Evolutionary conservation across 2,797 vertebrate genomes (phyloP).

Genomic region (Malacoctenus gilli): DNA sequence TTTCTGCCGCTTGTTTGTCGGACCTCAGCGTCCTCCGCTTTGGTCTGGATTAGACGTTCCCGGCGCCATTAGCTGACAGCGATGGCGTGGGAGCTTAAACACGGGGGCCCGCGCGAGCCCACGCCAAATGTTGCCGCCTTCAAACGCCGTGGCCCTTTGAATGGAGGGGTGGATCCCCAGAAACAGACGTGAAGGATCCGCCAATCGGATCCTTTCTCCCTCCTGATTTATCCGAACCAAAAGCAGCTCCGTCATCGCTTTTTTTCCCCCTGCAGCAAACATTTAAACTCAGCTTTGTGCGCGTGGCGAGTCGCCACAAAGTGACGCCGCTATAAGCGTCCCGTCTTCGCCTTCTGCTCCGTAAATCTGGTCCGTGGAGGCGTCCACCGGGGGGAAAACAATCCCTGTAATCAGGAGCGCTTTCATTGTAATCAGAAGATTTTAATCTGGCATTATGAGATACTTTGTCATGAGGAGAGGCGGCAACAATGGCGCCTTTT

Average conservation of each 20-base stretch:
- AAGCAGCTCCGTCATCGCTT: neutral
- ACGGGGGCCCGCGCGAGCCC: constrained; percentile 1
- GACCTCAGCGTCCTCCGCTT: neutral
- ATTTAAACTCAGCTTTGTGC: constrained; percentile 6
- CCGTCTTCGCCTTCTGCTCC: neutral
- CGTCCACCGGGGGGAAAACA: neutral
- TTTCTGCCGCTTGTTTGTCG: constrained; percentile 1
- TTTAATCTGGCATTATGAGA: neutral
- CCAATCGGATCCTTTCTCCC: constrained; percentile 15
- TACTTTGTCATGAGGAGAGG: constrained; percentile 1
- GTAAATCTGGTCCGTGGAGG: neutral
- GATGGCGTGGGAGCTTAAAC: neutral
- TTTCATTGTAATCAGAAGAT: neutral
- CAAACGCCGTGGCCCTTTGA: constrained; percentile 1
- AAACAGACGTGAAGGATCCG: constrained; percentile 31
- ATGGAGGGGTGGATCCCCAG: constrained; percentile 1
- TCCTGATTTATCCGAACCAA: constrained; percentile 15
- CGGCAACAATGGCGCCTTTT: neutral
- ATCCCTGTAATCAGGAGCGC: neutral
- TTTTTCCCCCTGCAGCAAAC: constrained; percentile 5
- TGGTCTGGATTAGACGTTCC: neutral
- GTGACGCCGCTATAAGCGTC: constrained; percentile 5
- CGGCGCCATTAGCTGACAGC: neutral
- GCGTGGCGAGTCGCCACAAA: constrained; percentile 2
- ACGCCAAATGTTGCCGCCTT: constrained; percentile 18